Evolutionary conservation across 1,140 invertebrate genomes (phyloP).

Genomic region (Caenorhabditis latens): DNA sequence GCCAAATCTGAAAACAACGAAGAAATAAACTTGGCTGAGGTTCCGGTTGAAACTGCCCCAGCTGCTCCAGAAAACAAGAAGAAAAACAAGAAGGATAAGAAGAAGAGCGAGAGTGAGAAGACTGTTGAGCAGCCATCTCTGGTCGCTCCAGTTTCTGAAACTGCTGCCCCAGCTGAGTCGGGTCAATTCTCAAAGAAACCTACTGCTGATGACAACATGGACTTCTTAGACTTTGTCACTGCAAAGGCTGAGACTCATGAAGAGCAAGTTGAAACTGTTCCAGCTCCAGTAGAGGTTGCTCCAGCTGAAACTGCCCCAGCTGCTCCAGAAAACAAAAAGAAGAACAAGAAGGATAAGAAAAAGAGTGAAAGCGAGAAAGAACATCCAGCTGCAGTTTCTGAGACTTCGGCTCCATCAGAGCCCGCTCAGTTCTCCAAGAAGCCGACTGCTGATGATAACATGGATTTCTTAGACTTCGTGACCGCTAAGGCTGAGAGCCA

Average conservation of each 20-base stretch:
- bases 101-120: conserved; percentile 15
- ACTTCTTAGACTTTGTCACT: conserved; percentile 57
- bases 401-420: neutral
- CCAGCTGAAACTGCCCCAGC: neutral
- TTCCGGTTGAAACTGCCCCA: neutral
- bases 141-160: neutral
- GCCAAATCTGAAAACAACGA: neutral
- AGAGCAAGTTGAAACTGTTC: neutral
- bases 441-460: conserved; percentile 26
- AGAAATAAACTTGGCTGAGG: neutral
- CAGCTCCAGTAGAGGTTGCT: neutral
- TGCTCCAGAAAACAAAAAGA: neutral
- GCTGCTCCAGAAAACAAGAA: neutral
- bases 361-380: conserved; percentile 8
- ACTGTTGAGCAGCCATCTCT: neutral
- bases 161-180: neutral
- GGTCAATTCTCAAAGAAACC: neutral
- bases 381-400: neutral
- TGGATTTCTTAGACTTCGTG: conserved; percentile 57
- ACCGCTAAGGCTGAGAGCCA: conserved; percentile 18
- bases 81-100: conserved; percentile 41
- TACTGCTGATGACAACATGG: conserved; percentile 46
- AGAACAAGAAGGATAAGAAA: conserved; percentile 34
- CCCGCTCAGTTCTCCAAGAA: neutral
- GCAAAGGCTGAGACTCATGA: neutral